A percentile compares a stretch with the other conserved stretches of the same genome.
Conservation (phyloP, 2,797 vertebrate species). For the Loriculus beryllinus region DNA sequence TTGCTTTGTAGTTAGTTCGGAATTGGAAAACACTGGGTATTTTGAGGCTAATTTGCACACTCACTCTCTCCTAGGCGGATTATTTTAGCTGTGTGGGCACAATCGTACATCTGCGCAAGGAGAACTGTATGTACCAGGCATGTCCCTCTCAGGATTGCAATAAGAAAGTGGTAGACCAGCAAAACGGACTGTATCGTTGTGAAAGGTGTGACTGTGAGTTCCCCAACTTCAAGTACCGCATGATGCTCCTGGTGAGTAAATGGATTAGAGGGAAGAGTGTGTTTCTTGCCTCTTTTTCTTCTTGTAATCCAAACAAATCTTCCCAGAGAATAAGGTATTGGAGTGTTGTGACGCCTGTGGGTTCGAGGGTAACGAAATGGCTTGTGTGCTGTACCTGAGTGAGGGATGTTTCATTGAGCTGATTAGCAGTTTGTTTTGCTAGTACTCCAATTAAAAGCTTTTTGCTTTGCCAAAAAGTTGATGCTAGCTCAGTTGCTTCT, state of each 20-base stretch:
- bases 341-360: not conserved
- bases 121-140: slow-evolving; percentile 95
- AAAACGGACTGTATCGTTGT: slow-evolving; percentile 94
- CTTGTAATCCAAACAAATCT: accelerated
- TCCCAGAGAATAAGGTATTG: accelerated
- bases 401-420: slow-evolving; percentile 36
- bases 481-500: slow-evolving; percentile 38
- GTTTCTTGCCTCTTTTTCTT: not conserved
- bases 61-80: slow-evolving; percentile 81
- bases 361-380: not conserved
- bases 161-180: slow-evolving; percentile 96
- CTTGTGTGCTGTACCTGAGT: slow-evolving; percentile 7
- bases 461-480: slow-evolving; percentile 51
- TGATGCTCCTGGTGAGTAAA: slow-evolving; percentile 92
- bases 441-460: slow-evolving; percentile 49
- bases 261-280: not conserved
- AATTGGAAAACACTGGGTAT: not conserved
- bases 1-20: slow-evolving; percentile 31
- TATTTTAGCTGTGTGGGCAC: slow-evolving; percentile 91
- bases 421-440: slow-evolving; percentile 52
- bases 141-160: slow-evolving; percentile 94
- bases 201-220: slow-evolving; percentile 97
- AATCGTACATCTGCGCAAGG: slow-evolving; percentile 91
- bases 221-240: slow-evolving; percentile 95
- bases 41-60: slow-evolving; percentile 8